Conservation (phyloP, 1,140 invertebrate species). For the Lucilia sericata region DNA sequence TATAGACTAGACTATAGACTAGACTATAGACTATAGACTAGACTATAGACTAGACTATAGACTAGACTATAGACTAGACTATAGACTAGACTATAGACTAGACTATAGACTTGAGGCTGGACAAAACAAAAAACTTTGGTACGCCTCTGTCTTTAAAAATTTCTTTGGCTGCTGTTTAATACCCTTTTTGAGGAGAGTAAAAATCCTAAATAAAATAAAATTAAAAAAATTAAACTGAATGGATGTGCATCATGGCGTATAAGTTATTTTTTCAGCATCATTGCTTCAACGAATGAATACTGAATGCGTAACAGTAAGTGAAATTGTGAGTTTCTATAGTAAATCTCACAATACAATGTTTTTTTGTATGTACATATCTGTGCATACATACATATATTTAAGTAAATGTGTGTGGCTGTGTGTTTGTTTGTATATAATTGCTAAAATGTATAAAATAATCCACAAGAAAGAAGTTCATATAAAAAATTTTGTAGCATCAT, state of each 20-base stretch:
- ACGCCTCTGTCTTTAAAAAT: not conserved
- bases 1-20: too few relatives aligned
- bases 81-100: too few relatives aligned
- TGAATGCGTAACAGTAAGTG: not conserved
- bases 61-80: too few relatives aligned
- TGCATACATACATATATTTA: not conserved
- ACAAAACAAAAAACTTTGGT: not conserved
- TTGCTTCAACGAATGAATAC: not conserved
- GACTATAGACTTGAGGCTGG: too few relatives aligned
- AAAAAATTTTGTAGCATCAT: too few relatives aligned
- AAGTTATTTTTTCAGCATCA: conserved; percentile 27
- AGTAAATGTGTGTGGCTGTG: not conserved
- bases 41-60: too few relatives aligned
- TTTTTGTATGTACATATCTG: not conserved
- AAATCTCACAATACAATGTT: not conserved
- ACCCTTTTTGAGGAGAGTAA: not conserved
- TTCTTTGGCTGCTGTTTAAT: not conserved
- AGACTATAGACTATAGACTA: too few relatives aligned
- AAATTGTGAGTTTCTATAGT: not conserved
- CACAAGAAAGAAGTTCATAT: not conserved
- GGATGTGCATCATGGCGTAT: conserved; percentile 25
- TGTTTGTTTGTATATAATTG: not conserved
- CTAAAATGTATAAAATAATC: not conserved
- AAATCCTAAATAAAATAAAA: not conserved
- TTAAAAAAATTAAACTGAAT: not conserved